Evolutionary conservation across 1,140 invertebrate genomes (phyloP).

Genomic region (Plectrocnemia conspersa): DNA sequence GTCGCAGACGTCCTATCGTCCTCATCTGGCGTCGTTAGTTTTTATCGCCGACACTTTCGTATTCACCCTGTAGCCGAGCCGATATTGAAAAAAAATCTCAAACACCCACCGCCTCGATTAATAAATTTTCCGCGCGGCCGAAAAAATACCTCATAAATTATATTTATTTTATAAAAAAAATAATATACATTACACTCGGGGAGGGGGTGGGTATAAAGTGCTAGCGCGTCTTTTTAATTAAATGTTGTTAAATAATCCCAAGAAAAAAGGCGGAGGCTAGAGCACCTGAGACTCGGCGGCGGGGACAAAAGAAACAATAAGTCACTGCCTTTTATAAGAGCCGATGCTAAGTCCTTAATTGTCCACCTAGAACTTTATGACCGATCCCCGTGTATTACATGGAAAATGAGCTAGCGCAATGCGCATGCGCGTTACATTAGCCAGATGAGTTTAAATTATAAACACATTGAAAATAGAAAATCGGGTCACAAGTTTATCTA

Average conservation of each 20-base stretch:
- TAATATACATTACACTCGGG: no score
- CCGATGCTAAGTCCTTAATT: slow-evolving; percentile 8
- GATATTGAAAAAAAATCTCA: no score
- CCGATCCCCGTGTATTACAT: neutral
- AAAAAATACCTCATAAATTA: neutral
- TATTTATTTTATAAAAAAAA: no score
- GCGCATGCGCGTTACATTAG: no score
- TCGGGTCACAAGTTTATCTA: no score
- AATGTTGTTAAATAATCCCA: slow-evolving; percentile 1
- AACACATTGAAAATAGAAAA: no score
- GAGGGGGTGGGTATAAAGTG: neutral
- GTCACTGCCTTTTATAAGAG: neutral
- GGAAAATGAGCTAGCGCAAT: neutral
- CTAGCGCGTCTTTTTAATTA: neutral
- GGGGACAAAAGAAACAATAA: neutral
- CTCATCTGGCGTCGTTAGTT: slow-evolving; percentile 25
- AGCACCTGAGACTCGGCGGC: neutral
- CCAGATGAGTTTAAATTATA: no score
- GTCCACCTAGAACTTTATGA: neutral
- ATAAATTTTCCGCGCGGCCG: no score
- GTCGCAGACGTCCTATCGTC: slow-evolving; percentile 1
- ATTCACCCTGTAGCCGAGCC: no score
- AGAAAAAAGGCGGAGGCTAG: neutral
- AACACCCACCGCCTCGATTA: no score
- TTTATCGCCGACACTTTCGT: slow-evolving; percentile 26